These are phyloP conservation scores for Alethe diademata DNA, from an alignment of 2,113 vertebrate species.

Conservation along the genomic window DNA sequence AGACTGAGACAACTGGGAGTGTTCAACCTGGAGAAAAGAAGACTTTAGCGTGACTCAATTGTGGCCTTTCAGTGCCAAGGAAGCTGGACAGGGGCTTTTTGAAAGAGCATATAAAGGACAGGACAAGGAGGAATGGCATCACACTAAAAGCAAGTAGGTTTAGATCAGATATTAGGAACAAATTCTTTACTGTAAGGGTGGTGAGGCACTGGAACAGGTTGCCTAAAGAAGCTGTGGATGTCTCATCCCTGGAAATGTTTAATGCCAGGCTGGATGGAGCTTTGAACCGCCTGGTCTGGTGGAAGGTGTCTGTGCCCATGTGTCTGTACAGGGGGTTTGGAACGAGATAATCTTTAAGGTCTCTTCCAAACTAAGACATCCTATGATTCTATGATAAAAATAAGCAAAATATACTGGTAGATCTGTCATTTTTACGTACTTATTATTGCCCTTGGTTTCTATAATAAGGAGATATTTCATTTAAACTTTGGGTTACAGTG, in stretches of 20 bases:
- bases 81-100: not conserved
- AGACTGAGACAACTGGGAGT: not conserved
- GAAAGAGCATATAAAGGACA: not conserved
- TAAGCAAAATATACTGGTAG: not conserved
- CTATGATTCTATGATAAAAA: not conserved
- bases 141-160: rapidly evolving
- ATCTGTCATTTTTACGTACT: not conserved
- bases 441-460: not conserved
- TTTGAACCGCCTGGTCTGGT: not conserved
- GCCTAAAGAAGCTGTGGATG: not conserved
- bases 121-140: not conserved
- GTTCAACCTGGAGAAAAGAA: not conserved
- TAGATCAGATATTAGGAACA: not conserved
- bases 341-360: not conserved
- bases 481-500: not conserved
- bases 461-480: not conserved
- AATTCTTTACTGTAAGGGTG: not conserved
- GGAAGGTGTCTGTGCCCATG: not conserved
- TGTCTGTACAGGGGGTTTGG: not conserved
- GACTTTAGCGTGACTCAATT: not conserved
- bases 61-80: not conserved
- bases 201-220: not conserved
- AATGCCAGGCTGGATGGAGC: not conserved
- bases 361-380: not conserved
- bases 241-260: not conserved